Evolutionary conservation across 2,113 vertebrate species (phyloP), one percentile per base, ranked within the genome.

Genomic region (Phaethornis superciliosus): DNA sequence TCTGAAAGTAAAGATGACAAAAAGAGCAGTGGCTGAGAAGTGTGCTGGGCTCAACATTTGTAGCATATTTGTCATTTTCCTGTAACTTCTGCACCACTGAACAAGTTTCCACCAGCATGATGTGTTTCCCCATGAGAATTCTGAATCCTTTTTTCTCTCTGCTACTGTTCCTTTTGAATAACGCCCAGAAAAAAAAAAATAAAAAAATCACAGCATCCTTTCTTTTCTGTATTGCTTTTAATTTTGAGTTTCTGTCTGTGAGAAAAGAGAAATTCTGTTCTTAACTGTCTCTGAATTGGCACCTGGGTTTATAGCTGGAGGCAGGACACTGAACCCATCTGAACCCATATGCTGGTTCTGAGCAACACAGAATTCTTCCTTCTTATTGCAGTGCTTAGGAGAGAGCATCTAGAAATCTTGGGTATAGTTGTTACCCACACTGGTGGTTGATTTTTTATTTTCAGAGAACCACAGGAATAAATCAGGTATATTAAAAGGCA

Each of bases 11-110:
- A 6, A 30, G 18, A 9, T 63, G 70, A 62, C 51, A 82, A 51
- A 71, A 86, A 58, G 12, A 76, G 33, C 49, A 62, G 55, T 20
- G 47, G 52, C 3, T 6, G 18, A 58, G 58, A 79, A 9, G 17
- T 44, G 32, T 32, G 69, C 51, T 8, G 12, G 22, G n/a, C 14
- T 81, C 58, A 67, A 33, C 3, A 10, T 51, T 46, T 71, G 26
- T 55, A n/a, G 32, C 0, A 0, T 24, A 4, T n/a, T 32, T 37
- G 37, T 42, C 54, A 24, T 40, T 0, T 0, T 63, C 75, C 44
- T 55, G 13, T 63, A 60, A 44, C 52, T 84, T 72, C 49, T 23
- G 52, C 81, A 40, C 10, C 68, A 7, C 32, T 68, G n/a, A 78
- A 27, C 54, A 30, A 52, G 14, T 54, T 85, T 92, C 23, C 15